Conservation (phyloP, 2,888 invertebrate genomes). For the Sesia apiformis region DNA sequence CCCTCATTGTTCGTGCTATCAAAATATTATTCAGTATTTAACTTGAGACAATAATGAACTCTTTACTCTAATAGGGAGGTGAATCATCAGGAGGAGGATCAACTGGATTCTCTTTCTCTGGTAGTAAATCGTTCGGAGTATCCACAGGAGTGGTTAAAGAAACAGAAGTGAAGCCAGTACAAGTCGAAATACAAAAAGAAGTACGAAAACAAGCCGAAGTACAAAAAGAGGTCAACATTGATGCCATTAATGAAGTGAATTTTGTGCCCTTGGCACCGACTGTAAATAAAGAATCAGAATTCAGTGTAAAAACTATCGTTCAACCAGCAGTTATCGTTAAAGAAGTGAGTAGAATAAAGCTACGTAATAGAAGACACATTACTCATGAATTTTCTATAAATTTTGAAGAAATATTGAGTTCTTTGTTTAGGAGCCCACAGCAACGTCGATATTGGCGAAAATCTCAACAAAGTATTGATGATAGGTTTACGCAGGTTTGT, state of each 20-base stretch:
- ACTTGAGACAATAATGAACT: too few relatives aligned
- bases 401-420: conserved; percentile 29
- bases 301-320: background rate
- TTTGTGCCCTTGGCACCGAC: conserved; percentile 20
- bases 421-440: conserved; percentile 27
- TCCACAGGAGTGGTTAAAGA: conserved; percentile 19
- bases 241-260: conserved; percentile 38
- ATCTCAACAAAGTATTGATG: conserved; percentile 12
- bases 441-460: conserved; percentile 18
- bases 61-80: conserved; percentile 30
- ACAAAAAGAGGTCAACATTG: conserved; percentile 33
- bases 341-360: conserved; percentile 50
- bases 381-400: background rate
- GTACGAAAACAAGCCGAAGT: conserved; percentile 20
- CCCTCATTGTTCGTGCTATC: too few relatives aligned
- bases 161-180: conserved; percentile 17
- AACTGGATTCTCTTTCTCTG: conserved; percentile 35
- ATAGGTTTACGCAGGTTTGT: conserved; percentile 38
- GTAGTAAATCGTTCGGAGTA: conserved; percentile 30
- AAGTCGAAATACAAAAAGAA: conserved; percentile 29
- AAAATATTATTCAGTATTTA: too few relatives aligned
- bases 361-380: background rate
- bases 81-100: conserved; percentile 31
- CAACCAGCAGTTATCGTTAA: conserved; percentile 34
- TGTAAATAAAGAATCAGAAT: background rate